phyloP scores from a whole-genome alignment of 2,888 invertebrate genomes.

The Agrochola lychnidis region DNA sequence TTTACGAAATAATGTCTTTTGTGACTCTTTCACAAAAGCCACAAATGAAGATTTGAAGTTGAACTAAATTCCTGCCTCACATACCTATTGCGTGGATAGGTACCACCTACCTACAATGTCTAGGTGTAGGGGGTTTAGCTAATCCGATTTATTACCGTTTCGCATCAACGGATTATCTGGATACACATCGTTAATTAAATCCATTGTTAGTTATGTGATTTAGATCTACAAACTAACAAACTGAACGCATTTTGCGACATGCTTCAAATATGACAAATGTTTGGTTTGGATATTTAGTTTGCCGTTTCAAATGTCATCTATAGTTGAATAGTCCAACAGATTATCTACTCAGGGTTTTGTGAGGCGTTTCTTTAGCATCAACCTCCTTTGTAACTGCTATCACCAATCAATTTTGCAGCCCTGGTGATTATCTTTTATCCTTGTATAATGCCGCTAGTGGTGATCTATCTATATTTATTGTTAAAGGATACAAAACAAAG shows the following conservation, averaged over 20 bases:
- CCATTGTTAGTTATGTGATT: conserved; percentile 29
- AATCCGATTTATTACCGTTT: conserved; percentile 37
- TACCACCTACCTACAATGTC: background rate
- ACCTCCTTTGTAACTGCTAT: background rate
- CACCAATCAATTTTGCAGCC: background rate
- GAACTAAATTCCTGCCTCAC: background rate
- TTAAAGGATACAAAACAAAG: background rate
- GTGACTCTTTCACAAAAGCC: background rate
- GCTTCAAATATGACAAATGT: background rate
- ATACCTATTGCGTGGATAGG: background rate
- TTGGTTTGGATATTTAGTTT: background rate
- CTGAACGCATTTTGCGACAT: background rate
- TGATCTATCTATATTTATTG: background rate
- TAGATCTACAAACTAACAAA: background rate
- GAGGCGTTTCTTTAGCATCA: background rate
- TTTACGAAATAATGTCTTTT: background rate
- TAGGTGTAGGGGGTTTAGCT: conserved; percentile 1
- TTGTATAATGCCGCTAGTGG: background rate
- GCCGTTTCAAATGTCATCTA: background rate
- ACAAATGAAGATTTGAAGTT: background rate
- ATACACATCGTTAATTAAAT: conserved; percentile 31
- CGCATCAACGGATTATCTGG: conserved; percentile 33
- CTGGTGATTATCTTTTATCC: background rate
- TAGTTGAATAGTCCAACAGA: background rate
- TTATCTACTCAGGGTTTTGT: background rate